Conservation (phyloP, 2,797 vertebrate genomes). For the Sebastes itinus region DNA sequence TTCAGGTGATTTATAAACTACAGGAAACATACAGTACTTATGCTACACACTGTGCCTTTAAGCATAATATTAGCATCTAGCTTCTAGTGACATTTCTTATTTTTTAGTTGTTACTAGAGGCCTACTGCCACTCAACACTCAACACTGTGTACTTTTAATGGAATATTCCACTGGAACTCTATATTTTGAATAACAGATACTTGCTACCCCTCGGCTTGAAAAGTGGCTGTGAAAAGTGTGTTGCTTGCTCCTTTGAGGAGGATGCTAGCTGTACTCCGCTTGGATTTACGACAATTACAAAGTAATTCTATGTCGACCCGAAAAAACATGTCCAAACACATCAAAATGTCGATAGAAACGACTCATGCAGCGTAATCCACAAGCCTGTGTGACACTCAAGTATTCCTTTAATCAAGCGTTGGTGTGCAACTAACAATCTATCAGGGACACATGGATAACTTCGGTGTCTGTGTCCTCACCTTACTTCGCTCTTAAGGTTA, state of each 20-base stretch:
- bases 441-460: not conserved
- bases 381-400: not conserved
- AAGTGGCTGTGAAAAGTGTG: not conserved
- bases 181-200: too few species aligned
- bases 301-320: not conserved
- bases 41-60: too few species aligned
- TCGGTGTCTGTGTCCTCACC: conserved; percentile 3
- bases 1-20: too few species aligned
- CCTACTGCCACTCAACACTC: too few species aligned
- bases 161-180: not conserved
- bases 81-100: too few species aligned
- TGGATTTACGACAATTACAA: not conserved
- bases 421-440: not conserved
- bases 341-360: not conserved
- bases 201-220: not conserved
- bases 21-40: too few species aligned
- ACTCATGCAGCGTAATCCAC: not conserved
- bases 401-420: not conserved
- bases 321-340: not conserved
- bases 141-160: not conserved
- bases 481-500: not conserved
- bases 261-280: not conserved
- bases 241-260: not conserved
- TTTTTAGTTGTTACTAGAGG: too few species aligned
- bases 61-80: too few species aligned